Evolutionary conservation across 2,797 vertebrate species (phyloP), one percentile per base, ranked within the genome.

Genomic region (Pangasius macronema): DNA sequence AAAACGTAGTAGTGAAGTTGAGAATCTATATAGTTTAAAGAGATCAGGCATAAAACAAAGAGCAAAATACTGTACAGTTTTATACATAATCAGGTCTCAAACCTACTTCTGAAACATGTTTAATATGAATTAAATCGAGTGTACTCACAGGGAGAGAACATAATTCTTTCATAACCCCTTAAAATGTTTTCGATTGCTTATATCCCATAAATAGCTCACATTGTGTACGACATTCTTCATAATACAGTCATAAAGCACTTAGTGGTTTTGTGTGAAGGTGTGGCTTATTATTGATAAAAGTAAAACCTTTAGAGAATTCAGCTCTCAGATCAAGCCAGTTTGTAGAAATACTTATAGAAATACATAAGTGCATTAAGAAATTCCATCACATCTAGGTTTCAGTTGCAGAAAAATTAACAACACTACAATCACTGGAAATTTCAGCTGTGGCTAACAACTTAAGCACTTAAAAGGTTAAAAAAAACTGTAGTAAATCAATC

Each of bases 221-320:
- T 39, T 86, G 86, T 61, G 14, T 18, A 86, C 89, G 84, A 86
- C 86, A 89, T 55, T 76, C 70, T 73, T 51, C 57, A 49, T 67
- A 65, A 53, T 49, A 85, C 86, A 87, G 86, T 79, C 70, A 87
- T 75, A 89, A 91, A 87, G 88, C 87, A 90, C 89, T 87, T 72
- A 90, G 90, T 90, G 88, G 88, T 90, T 88, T 33, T 82, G 30
- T 63, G 68, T 67, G 55, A 86, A 89, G 72, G 75, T 46, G 63
- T 82, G 87, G 57, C 67, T 80, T 87, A n/a, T n/a, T n/a, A n/a
- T n/a, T n/a, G n/a, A n/a, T 30, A 67, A 86, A 36, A 72, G 24
- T 10, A 84, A 68, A n/a, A 55, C 75, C 65, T 75, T 18, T 53
- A 55, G 14, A 59, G 6, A 75, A 70, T 82, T 63, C 14, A 46